Percentiles rank a stretch among this genome's conserved stretches.
These are phyloP conservation scores for Temnothorax rugatulus DNA, from an alignment of 2,888 invertebrate species.

Conservation along the genomic window DNA sequence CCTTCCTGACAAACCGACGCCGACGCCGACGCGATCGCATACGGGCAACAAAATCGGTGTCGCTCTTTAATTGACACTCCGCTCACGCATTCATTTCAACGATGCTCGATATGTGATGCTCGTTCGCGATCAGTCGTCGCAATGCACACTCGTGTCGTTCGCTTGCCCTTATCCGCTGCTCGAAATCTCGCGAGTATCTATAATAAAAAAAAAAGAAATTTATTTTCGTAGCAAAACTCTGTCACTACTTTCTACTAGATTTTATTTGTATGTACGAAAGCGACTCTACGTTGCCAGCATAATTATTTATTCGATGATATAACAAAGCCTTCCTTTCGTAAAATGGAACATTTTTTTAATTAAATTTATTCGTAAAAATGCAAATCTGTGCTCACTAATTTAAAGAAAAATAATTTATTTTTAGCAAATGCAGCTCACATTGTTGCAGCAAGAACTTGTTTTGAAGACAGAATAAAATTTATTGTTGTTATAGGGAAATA, in stretches of 20 bases:
- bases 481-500: neutral
- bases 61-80: conserved; percentile 57
- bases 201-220: neutral
- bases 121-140: conserved; percentile 17
- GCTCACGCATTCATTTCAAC: conserved; percentile 26
- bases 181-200: neutral
- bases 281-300: neutral
- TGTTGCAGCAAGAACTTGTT: neutral
- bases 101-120: conserved; percentile 29
- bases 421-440: neutral
- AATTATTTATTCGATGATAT: neutral
- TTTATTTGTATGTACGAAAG: neutral
- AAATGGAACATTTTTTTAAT: neutral
- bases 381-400: neutral
- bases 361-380: neutral
- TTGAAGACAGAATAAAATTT: neutral
- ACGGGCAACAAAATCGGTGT: conserved; percentile 48
- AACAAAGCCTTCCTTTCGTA: neutral
- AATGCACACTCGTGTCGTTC: neutral
- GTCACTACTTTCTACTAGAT: neutral
- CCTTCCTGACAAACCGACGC: conserved; percentile 38
- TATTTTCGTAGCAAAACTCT: neutral
- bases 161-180: neutral
- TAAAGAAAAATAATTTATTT: neutral
- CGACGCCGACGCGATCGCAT: conserved; percentile 33